These are phyloP conservation scores for Poecilia wingei DNA, from an alignment of 2,797 vertebrate species.

Conservation along the genomic window DNA sequence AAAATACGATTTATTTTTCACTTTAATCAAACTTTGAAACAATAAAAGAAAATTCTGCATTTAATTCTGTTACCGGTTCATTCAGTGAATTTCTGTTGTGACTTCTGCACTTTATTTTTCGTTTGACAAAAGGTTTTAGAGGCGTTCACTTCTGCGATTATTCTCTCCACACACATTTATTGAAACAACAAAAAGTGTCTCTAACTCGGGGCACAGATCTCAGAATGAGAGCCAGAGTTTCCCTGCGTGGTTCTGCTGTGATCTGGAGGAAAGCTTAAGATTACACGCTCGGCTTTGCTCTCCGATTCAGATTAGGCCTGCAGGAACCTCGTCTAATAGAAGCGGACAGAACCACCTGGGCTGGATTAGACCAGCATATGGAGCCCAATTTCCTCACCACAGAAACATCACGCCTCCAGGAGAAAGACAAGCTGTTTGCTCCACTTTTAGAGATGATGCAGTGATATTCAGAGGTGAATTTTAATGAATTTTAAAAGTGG, in stretches of 20 bases:
- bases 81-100: neutral
- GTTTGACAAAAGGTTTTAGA: neutral
- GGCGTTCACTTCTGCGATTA: neutral
- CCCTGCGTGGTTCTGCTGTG: neutral
- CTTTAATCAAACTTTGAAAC: neutral
- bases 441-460: neutral
- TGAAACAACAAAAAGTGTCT: neutral
- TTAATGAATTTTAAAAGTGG: neutral
- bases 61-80: neutral
- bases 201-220: neutral
- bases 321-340: constrained; percentile 62
- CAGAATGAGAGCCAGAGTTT: neutral
- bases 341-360: constrained; percentile 79
- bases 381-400: constrained; percentile 48
- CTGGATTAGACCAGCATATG: constrained; percentile 74
- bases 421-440: constrained; percentile 22
- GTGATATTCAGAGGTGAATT: neutral
- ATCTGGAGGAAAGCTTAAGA: constrained; percentile 7
- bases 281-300: constrained; percentile 6
- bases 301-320: constrained; percentile 7
- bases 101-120: neutral
- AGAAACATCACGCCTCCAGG: constrained; percentile 18
- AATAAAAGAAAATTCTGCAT: neutral
- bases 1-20: neutral
- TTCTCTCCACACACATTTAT: neutral